A percentile compares a stretch with the other conserved stretches of the same genome.
Conservation (phyloP, 2,113 vertebrate genomes). For the Brachypodius melanocephalos region DNA sequence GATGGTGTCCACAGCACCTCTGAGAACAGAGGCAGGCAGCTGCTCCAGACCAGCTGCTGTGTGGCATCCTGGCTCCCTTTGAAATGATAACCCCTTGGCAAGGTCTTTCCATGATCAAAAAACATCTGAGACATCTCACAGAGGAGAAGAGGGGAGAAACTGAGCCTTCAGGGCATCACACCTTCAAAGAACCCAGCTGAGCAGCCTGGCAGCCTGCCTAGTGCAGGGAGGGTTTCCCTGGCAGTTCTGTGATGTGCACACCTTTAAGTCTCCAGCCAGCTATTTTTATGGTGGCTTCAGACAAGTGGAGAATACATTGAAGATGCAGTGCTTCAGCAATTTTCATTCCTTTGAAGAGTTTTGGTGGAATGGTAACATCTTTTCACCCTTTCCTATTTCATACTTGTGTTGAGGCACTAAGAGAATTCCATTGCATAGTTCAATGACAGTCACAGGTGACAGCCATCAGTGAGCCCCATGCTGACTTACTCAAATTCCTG, state of each 20-base stretch:
- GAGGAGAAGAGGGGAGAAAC: background rate
- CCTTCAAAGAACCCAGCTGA: slow-evolving; percentile 3
- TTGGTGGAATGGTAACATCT: background rate
- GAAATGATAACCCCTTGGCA: background rate
- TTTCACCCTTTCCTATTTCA: background rate
- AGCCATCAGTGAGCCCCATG: background rate
- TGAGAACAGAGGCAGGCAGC: background rate
- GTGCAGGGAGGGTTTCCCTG: background rate
- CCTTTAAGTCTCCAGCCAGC: background rate
- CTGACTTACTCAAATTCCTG: background rate
- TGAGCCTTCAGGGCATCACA: background rate
- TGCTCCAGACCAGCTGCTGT: background rate
- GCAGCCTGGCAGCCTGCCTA: background rate
- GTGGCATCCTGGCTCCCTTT: background rate
- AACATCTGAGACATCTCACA: background rate
- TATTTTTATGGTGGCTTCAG: background rate
- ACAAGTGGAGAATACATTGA: background rate
- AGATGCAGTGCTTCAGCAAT: background rate
- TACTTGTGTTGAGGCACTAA: background rate
- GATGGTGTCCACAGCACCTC: background rate
- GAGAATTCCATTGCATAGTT: background rate
- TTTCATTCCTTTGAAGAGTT: background rate
- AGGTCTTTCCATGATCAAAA: background rate
- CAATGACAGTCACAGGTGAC: background rate
- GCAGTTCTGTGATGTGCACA: background rate